phyloP scores from a whole-genome alignment of 1,140 invertebrate genomes.

The Drosophila willistoni region DNA sequence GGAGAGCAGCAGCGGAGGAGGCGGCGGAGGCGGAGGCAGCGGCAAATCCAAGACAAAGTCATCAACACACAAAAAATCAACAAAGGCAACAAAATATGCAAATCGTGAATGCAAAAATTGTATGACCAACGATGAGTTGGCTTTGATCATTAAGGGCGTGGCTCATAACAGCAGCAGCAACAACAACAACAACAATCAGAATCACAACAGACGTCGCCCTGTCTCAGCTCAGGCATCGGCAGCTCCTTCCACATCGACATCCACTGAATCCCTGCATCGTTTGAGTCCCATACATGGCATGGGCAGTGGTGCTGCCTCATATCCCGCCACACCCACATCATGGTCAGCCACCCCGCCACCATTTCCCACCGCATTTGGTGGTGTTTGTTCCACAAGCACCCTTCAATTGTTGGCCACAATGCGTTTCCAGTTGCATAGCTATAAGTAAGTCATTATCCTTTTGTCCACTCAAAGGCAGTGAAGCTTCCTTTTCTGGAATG shows the following conservation, averaged over 20 bases:
- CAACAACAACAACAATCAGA: conserved; percentile 24
- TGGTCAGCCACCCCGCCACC: conserved; percentile 63
- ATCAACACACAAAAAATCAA: conserved; percentile 34
- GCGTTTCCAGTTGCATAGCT: conserved; percentile 56
- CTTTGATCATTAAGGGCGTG: conserved; percentile 63
- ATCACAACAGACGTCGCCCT: conserved; percentile 26
- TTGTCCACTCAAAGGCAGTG: no score
- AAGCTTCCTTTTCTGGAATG: neutral
- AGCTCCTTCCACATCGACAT: conserved; percentile 47
- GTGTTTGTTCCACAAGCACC: conserved; percentile 50
- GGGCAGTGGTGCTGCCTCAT: conserved; percentile 38
- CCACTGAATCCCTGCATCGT: conserved; percentile 64
- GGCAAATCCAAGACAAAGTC: conserved; percentile 32
- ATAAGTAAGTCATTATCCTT: conserved; percentile 59
- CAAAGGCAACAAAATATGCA: conserved; percentile 37
- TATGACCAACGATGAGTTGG: conserved; percentile 74
- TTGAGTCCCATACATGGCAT: conserved; percentile 17
- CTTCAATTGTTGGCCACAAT: conserved; percentile 49
- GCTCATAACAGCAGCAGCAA: conserved; percentile 29
- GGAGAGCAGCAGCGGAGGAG: neutral
- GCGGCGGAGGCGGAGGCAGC: conserved; percentile 31
- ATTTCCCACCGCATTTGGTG: conserved; percentile 40
- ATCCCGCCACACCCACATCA: conserved; percentile 68
- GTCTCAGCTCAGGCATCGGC: conserved; percentile 38
- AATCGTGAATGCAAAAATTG: conserved; percentile 51